Base-by-base conservation (phyloP, 2,113 vertebrate species). In the Ia io region DNA sequence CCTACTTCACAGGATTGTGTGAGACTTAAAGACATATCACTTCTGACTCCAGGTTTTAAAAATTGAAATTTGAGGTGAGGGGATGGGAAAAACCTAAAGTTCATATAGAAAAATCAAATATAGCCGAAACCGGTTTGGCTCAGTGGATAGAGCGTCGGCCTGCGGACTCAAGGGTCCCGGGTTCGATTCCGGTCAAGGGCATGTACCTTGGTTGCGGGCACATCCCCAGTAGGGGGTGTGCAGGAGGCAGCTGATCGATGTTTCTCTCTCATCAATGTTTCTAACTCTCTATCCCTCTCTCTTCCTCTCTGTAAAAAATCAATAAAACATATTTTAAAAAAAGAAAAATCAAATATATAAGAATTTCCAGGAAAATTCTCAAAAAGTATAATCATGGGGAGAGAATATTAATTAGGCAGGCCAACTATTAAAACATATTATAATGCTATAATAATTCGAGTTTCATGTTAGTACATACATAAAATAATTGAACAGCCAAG, bases 21-120 rank as follows among this genome's bases (percentile, higher is more conserved):
- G 61, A 83, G 9, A 40, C 53, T 49, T 70, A 94, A 74, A 84
- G n/a, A 42, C 32, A 17, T 6, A 40, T 84, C 74, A 78, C 44
- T 71, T 91, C 40, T 89, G 42, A 92, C 40, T n/a, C 47, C 76
- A 89, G 0, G 32, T 89, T 90, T 93, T 93, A 83, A 90, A 95
- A 90, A 40, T 69, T 16, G 1, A 42, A 91, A 80, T 76, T 79
- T 28, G 35, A 63, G 12, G 42, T 20, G 17, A 56, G 5, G 5
- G 3, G 42, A 71, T 37, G 11, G 83, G n/a, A 63, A 63, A 87
- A 78, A 65, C 42, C 22, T 84, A 6, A 95, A 76, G 22, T 56
- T 94, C 77, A 77, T 56, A 11, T 44, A 47, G 28, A 76, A 90
- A 90, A 63, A 53, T 76, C 49, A 84, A 91, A 85, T 76, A 85